phyloP scores from a whole-genome alignment of 2,888 invertebrate genomes.

The Cephus pulcher region DNA sequence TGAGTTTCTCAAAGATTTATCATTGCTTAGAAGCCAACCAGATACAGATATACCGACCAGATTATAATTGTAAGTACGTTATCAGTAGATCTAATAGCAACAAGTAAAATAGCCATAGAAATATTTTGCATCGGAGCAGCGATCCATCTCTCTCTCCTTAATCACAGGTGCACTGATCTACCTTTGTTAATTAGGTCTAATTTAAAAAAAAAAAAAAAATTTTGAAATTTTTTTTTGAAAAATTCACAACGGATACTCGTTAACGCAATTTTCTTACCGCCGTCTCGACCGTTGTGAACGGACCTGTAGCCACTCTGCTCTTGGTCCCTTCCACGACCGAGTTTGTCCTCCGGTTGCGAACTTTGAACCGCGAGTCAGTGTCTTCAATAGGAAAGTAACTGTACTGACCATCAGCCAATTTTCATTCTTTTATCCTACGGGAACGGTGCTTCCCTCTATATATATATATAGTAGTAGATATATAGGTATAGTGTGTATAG shows the following conservation, averaged over 20 bases:
- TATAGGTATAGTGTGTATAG: background rate
- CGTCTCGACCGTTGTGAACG: background rate
- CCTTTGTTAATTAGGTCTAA: too few species aligned
- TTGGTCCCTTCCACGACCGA: conserved; percentile 33
- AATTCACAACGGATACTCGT: background rate
- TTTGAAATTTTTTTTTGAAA: background rate
- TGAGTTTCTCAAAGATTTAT: conserved; percentile 41
- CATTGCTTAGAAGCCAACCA: conserved; percentile 20
- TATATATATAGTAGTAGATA: background rate
- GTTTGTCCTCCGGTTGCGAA: conserved; percentile 45
- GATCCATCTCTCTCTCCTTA: background rate
- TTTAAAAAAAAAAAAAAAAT: too few species aligned
- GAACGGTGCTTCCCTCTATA: conserved; percentile 30
- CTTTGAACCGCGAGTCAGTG: conserved; percentile 43
- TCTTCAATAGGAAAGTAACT: conserved; percentile 41
- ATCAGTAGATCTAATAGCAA: background rate
- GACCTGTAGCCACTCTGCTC: conserved; percentile 6
- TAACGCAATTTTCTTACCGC: background rate
- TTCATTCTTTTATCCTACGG: conserved; percentile 46
- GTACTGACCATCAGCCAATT: conserved; percentile 51
- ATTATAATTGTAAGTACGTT: background rate
- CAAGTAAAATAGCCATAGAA: background rate
- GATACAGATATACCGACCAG: background rate
- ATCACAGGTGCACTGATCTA: background rate
- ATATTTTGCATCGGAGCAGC: background rate